Conservation (phyloP, 2,888 invertebrate species). For the Vanessa cardui region DNA sequence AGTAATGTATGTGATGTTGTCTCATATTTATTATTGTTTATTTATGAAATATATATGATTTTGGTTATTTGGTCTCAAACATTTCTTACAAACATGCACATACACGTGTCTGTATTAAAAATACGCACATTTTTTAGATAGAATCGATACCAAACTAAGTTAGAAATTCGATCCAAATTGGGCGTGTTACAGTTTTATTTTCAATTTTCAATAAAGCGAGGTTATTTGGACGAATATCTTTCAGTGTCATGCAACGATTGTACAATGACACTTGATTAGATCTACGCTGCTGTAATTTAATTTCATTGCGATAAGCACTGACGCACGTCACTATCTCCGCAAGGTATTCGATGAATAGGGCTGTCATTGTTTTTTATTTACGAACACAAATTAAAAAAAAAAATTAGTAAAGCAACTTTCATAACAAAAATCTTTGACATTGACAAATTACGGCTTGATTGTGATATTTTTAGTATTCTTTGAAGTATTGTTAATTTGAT, state of each 20-base stretch:
- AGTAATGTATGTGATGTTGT: too few species aligned
- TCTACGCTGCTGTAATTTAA: slow-evolving; percentile 34
- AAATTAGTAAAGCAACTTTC: neutral
- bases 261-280: slow-evolving; percentile 15
- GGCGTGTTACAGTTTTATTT: neutral
- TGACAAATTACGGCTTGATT: neutral
- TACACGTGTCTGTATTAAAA: too few species aligned
- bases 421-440: neutral
- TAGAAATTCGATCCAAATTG: too few species aligned
- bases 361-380: slow-evolving; percentile 14
- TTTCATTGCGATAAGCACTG: slow-evolving; percentile 50
- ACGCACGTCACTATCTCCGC: slow-evolving; percentile 47
- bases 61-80: too few species aligned
- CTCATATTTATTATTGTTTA: too few species aligned
- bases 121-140: too few species aligned
- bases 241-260: slow-evolving; percentile 10
- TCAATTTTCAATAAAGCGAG: slow-evolving; percentile 6
- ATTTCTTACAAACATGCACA: too few species aligned
- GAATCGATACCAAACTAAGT: too few species aligned
- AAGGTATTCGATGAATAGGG: slow-evolving; percentile 34
- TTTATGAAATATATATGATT: too few species aligned
- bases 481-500: neutral
- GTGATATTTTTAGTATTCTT: neutral
- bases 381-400: too few species aligned
- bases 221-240: slow-evolving; percentile 6